Evolutionary conservation across 2,797 vertebrate genomes (phyloP), one percentile per base, ranked within the genome.

Genomic region (Loris lydekkerianus): DNA sequence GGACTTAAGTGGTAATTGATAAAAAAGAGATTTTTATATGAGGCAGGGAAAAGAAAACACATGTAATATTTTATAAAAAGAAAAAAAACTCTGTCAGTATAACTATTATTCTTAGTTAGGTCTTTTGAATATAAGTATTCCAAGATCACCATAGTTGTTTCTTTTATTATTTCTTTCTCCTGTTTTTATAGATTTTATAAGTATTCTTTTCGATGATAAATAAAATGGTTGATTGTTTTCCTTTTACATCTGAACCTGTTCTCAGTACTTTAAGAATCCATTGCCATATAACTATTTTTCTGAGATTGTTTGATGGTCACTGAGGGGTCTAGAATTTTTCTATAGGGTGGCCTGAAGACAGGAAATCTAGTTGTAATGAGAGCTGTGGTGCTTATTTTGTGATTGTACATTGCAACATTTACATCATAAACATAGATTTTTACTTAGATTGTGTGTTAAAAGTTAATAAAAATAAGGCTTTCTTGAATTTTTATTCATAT

Each of bases 121-220:
- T 86, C 49, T 88, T 96, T 92, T 83, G 18, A n/a, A 88, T 25
- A 15, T 75, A 95, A 75, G 14, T 94, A 82, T 94, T 91, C 40
- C 34, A 93, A 15, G 31, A 65, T 78, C 65, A 80, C 27, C 7
- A 25, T 76, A 89, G 70, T 88, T 49, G 13, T 49, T 49, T 49
- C 49, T 49, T 49, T 49, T 49, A 49, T 49, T 49, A 13, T 73
- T 90, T 86, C 23, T 84, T 37, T 83, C 53, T 92, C 72, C 25
- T 27, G 4, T 94, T 77, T 95, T 93, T 6, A 56, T 82, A 69
- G 86, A 20, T 81, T 92, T 92, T 88, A 73, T 83, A 92, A 80
- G 83, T 85, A 86, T 65, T 72, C 67, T 89, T 85, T 96, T 82
- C 93, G 18, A 65, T 94, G 15, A 7, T 85, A 77, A 87, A 77